Evolutionary conservation across 2,888 invertebrate species (phyloP).

Genomic region (Drosophila paramelanica): DNA sequence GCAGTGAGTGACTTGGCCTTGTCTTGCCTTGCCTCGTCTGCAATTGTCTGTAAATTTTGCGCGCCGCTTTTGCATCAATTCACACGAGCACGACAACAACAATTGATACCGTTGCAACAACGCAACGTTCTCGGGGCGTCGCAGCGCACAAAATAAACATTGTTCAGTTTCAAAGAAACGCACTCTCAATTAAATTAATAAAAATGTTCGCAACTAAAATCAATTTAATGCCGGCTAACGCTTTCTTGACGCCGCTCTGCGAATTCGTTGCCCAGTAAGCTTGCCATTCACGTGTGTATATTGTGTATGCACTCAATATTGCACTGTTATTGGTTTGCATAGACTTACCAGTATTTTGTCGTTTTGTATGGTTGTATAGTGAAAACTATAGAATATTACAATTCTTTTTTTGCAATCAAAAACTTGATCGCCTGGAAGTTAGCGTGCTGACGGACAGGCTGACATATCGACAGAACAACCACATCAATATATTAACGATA

Average conservation of each 20-base stretch:
- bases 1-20: background rate
- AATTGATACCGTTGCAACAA: background rate
- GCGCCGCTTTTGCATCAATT: constrained; percentile 29
- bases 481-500: constrained; percentile 24
- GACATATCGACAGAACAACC: constrained; percentile 9
- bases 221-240: constrained; percentile 48
- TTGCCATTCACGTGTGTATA: background rate
- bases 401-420: constrained; percentile 9
- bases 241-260: constrained; percentile 6
- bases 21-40: background rate
- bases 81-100: constrained; percentile 3
- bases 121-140: background rate
- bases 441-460: constrained; percentile 37
- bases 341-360: constrained; percentile 22
- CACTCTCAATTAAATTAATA: constrained; percentile 1
- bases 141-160: background rate
- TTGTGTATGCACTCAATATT: background rate
- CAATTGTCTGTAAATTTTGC: constrained; percentile 16
- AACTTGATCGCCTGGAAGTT: constrained; percentile 1
- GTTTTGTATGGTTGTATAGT: background rate
- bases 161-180: background rate
- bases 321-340: background rate
- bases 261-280: background rate
- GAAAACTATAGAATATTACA: background rate
- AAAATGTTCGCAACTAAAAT: background rate